Evolutionary conservation across 2,797 vertebrate species (phyloP), one percentile per base, ranked within the genome.

Genomic region (Emys orbicularis): DNA sequence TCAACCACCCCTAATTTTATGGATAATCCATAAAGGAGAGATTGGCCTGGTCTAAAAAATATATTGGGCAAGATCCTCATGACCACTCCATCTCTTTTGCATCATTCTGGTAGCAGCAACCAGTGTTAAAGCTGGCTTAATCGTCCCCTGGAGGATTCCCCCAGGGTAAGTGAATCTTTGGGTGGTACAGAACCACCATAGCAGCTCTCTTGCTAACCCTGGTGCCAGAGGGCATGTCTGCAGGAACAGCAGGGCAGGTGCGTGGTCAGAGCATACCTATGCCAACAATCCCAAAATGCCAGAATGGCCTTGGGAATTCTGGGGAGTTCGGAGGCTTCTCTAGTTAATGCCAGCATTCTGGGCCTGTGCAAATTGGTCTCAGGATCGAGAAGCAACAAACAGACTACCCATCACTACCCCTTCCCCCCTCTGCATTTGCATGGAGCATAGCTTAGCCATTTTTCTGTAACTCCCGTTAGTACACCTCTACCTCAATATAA

Each of bases 141-240:
- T 31, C 18, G 34, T 44, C 72, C 41, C 23, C 23, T 47, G 41
- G 41, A 47, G 12, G 41, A 76, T 76, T 76, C 13, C 41, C 23
- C 41, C 41, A 76, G 72, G 5, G 44, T 16, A 44, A 29, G 25
- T 44, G 12, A 76, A 47, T 76, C 41, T 29, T 76, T 47, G 59
- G 49, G 83, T 44, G 74, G 59, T 37, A 44, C 11, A 76, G 61
- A 65, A 59, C 41, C 25, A 0, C 2, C 1, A 0, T 27, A 5
- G 52, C 57, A 0, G 1, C 52, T 34, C 0, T 0, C n/a, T 29
- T 52, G 12, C 87, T 84, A 27, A 25, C 31, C 12, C 65, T n/a
- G 49, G 9, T 37, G 65, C n/a, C 65, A 68, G 34, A 68, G 18
- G 65, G 18, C n/a, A 37, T 21, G n/a, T 37, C 65, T 21, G n/a